These are phyloP conservation scores for Brachionus plicatilis DNA, from an alignment of 1,140 invertebrate species.

Conservation along the genomic window DNA sequence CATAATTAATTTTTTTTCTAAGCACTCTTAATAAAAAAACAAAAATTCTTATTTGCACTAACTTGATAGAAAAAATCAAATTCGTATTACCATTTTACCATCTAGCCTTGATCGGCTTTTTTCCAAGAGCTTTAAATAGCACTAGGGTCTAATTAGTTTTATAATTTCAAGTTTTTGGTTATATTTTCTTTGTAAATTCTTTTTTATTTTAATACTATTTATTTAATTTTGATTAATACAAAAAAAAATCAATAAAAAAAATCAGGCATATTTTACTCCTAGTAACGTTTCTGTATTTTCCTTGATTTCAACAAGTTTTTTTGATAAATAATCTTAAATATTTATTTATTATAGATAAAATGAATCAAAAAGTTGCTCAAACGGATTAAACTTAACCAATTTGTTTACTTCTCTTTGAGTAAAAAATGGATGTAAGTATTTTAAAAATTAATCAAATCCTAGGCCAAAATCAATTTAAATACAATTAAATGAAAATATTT, in stretches of 20 bases:
- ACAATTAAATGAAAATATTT: not conserved
- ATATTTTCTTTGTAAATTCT: not conserved
- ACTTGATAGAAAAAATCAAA: not conserved
- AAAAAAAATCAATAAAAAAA: not conserved
- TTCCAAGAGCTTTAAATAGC: not conserved
- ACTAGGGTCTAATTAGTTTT: not conserved
- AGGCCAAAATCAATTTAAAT: not conserved
- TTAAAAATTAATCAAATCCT: not conserved
- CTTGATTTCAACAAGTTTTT: not conserved
- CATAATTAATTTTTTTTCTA: not conserved
- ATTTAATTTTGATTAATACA: not conserved
- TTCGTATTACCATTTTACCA: not conserved
- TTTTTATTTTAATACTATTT: not conserved
- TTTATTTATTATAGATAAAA: not conserved
- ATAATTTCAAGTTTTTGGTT: not conserved
- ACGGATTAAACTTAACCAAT: not conserved
- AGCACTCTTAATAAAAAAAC: not conserved
- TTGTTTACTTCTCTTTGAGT: not conserved
- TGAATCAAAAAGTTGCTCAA: not conserved
- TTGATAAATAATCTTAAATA: not conserved
- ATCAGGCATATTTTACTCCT: not conserved
- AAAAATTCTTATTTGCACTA: not conserved
- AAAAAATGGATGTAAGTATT: not conserved
- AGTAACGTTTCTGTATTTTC: not conserved
- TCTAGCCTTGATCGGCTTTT: not conserved